A percentile compares a stretch with the other conserved stretches of the same genome.
Conservation (phyloP, 2,888 invertebrate species). For the Plagodis dolabraria region DNA sequence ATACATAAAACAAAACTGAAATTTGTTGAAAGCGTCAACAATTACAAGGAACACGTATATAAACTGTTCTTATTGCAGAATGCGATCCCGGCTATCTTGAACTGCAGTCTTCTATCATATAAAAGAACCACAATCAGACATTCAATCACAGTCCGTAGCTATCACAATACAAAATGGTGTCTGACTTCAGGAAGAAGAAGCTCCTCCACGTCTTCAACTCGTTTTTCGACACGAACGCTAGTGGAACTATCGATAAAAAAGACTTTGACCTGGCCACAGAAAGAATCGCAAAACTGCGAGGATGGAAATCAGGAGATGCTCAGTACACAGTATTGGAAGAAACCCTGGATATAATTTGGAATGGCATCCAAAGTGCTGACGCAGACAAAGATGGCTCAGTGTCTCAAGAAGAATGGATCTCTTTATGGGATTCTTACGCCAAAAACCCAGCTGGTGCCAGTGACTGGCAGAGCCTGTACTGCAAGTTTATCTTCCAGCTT, state of each 20-base stretch:
- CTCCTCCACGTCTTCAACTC: conserved; percentile 93
- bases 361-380: conserved; percentile 92
- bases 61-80: background rate
- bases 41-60: no score
- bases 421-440: conserved; percentile 88
- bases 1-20: no score
- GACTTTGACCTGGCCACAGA: conserved; percentile 94
- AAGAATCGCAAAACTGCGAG: conserved; percentile 91
- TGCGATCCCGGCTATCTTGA: conserved; percentile 24
- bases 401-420: conserved; percentile 57
- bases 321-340: conserved; percentile 90
- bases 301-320: conserved; percentile 90
- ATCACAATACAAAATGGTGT: conserved; percentile 84
- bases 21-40: no score
- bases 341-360: conserved; percentile 92
- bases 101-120: conserved; percentile 20
- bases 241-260: conserved; percentile 94
- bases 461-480: conserved; percentile 93
- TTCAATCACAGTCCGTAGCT: conserved; percentile 25
- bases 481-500: conserved; percentile 94
- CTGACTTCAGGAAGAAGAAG: conserved; percentile 96
- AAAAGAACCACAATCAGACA: conserved; percentile 20
- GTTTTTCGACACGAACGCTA: conserved; percentile 95
- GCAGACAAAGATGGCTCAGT: conserved; percentile 94
- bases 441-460: conserved; percentile 86